Percentiles rank a stretch among this genome's conserved stretches.
Conservation (phyloP, 2,888 invertebrate genomes). For the Drosophila borborema region DNA sequence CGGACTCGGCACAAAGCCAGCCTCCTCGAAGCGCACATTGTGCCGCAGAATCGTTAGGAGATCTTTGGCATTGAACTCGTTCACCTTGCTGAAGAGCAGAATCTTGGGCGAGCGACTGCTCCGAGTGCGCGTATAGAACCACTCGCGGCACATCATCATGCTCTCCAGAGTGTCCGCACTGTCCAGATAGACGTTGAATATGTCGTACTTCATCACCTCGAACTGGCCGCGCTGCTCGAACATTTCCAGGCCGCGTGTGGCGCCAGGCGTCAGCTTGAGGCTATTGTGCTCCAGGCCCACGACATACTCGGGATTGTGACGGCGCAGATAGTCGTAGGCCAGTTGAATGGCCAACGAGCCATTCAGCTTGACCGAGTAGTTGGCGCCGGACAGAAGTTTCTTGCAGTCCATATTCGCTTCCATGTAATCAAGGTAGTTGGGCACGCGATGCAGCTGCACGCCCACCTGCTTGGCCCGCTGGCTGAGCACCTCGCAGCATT, state of each 20-base stretch:
- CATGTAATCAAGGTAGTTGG: slow-evolving; percentile 48
- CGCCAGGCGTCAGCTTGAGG: slow-evolving; percentile 47
- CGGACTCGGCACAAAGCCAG: slow-evolving; percentile 66
- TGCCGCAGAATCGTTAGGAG: slow-evolving; percentile 60
- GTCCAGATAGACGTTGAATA: slow-evolving; percentile 68
- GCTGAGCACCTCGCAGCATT: slow-evolving; percentile 62
- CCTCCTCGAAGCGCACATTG: slow-evolving; percentile 67
- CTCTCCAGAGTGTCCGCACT: slow-evolving; percentile 68
- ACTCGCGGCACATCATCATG: slow-evolving; percentile 72
- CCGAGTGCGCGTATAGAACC: slow-evolving; percentile 62
- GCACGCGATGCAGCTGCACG: slow-evolving; percentile 56
- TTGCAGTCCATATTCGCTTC: slow-evolving; percentile 50
- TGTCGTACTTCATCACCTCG: slow-evolving; percentile 56
- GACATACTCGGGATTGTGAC: slow-evolving; percentile 57
- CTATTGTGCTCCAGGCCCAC: slow-evolving; percentile 42
- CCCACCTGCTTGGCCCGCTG: slow-evolving; percentile 62
- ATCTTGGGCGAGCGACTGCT: slow-evolving; percentile 63
- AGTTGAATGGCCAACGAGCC: slow-evolving; percentile 67
- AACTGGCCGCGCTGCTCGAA: slow-evolving; percentile 58
- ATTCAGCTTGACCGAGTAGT: slow-evolving; percentile 53
- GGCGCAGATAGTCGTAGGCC: slow-evolving; percentile 62
- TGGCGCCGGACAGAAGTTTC: slow-evolving; percentile 42
- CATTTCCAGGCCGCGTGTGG: slow-evolving; percentile 50
- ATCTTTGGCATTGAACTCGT: slow-evolving; percentile 72
- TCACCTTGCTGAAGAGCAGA: slow-evolving; percentile 65